Evolutionary conservation across 2,888 invertebrate species (phyloP).

Genomic region (Thysanoteuthis rhombus): DNA sequence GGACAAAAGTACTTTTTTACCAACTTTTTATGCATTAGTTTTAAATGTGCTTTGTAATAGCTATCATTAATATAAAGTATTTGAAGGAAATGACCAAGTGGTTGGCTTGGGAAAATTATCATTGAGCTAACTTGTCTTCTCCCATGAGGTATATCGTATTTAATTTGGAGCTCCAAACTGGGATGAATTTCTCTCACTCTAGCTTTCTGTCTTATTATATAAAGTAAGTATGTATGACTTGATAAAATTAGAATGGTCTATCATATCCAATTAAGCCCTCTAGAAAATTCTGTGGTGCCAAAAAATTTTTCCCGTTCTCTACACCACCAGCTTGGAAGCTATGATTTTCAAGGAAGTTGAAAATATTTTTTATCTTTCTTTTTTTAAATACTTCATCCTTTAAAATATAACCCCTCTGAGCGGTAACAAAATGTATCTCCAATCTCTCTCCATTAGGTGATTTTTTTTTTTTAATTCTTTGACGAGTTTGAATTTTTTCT

Average conservation of each 20-base stretch:
- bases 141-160: neutral
- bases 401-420: no score
- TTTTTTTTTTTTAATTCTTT: neutral
- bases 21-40: no score
- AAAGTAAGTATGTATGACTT: neutral
- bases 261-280: neutral
- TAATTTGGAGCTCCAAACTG: neutral
- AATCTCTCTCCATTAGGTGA: neutral
- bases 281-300: neutral
- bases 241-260: neutral
- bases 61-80: no score
- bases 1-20: no score
- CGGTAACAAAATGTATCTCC: neutral
- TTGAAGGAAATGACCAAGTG: neutral
- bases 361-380: neutral
- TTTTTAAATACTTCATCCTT: neutral
- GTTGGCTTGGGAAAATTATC: neutral
- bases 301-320: neutral
- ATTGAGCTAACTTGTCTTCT: neutral
- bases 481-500: neutral
- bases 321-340: neutral
- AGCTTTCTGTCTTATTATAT: neutral
- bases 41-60: no score
- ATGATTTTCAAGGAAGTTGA: neutral
- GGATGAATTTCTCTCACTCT: neutral